Evolutionary conservation across 64 coral and sea anemone species (phyloP), one percentile per base, ranked within the genome.

Genomic region (Pocillopora verrucosa): DNA sequence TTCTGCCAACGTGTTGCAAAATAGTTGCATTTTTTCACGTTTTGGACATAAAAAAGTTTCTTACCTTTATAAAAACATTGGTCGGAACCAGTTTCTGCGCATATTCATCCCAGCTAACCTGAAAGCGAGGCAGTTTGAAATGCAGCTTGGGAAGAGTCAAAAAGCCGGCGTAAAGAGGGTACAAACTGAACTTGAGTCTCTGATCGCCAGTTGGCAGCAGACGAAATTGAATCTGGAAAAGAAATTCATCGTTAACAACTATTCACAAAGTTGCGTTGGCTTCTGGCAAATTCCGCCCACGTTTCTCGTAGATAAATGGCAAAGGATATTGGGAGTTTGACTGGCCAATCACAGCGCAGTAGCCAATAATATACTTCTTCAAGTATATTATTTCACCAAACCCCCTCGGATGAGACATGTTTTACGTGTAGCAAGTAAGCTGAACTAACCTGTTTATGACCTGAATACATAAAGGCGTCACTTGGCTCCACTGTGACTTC

Each of bases 21-120:
- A 16, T 36, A 77, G 36, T 77, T 34, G 41, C 58, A 20, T 51
- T 3, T 51, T 51, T 51, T 51, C 41, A 56, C 26, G 1, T n/a
- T 61, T 11, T 3, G 16, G 2, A 75, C 25, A 13, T 35, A 12
- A 36, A 75, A 75, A 75, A 15, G 60, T 72, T 15, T 12, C 41
- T 95, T 51, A 98, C 96, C 97, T 95, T 95, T 22, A 99, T 89
- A 78, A 99, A 99, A 56, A 99, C 89, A 81, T 93, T 94, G 5
- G 94, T 84, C 2, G 97, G 97, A 73, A 99, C 93, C 94, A 95
- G 93, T 45, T 99, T 99, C 80, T 95, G 94, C 35, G 94, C 93
- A 84, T 92, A 84, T 58, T 93, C 90, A 76, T 99, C 94, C 91
- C 94, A 93, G 78, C 91, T 91, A 11, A 89, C 88, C 73, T 99